These are phyloP conservation scores for Dipodomys merriami DNA, from an alignment of 2,113 vertebrate genomes.

Conservation along the genomic window DNA sequence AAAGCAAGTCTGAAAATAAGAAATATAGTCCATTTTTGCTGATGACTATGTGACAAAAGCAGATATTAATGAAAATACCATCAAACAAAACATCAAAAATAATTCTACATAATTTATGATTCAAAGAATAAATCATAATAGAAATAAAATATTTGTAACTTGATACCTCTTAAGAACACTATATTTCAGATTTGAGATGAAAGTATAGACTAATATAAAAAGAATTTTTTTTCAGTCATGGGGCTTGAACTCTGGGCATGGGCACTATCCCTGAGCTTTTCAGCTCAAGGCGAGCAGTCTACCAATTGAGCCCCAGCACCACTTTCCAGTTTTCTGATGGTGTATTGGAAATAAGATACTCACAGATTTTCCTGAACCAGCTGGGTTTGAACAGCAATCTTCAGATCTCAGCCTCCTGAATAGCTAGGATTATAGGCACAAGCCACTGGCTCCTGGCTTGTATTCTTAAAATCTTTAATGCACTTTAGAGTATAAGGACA, in stretches of 20 bases:
- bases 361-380: too few species aligned
- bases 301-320: too few species aligned
- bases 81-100: background rate
- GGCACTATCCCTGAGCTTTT: too few species aligned
- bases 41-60: background rate
- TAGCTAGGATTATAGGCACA: too few species aligned
- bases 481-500: background rate
- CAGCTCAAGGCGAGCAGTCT: too few species aligned
- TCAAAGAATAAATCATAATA: background rate
- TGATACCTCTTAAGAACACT: background rate
- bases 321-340: too few species aligned
- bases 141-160: background rate
- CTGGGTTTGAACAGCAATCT: too few species aligned
- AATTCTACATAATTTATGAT: background rate
- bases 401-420: too few species aligned
- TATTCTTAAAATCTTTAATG: slow-evolving; percentile 20
- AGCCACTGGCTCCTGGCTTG: background rate
- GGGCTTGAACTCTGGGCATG: too few species aligned
- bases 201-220: background rate
- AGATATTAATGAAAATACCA: background rate
- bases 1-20: background rate
- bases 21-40: background rate
- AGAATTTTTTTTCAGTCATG: too few species aligned
- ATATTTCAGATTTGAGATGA: background rate
- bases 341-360: too few species aligned